Base-by-base conservation (phyloP, 1,140 invertebrate genomes). In the Lordiphosa clarofinis region DNA sequence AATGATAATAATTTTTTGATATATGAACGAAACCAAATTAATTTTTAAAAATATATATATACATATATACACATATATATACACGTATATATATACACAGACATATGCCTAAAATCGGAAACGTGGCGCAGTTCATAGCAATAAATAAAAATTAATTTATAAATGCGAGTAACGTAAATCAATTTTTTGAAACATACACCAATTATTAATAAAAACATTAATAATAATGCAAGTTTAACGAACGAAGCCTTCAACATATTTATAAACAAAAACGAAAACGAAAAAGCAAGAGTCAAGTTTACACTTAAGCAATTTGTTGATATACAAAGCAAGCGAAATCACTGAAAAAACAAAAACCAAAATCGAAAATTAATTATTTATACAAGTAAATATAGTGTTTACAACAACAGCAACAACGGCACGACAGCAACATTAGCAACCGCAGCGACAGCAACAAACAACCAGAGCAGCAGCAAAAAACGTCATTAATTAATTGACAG, bases 1-100 rank as follows among this genome's bases (percentile, higher is more conserved):
- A 65, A 82, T 84, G 78, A 84, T 84, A 84, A 84, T 84, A 86
- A 86, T 86, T 84, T 84, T 82, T 82, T 78, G 61, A 82, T 70
- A 82, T 69, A 75, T 63, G 60, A 59, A 40, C 38, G 39, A 47
- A 42, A 52, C 56, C 46, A 28, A 46, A 49, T 54, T 36, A 39
- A 71, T 64, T 55, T 69, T 69, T 52, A 70, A 74, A 66, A 74
- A 66, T 54, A 66, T 61, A 73, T 33, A 54, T 65, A 57, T 36
- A 60, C 56, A 73, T 33, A 54, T 65, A 57, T 36, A 60, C 56
- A 54, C 46, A 46, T 56, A 71, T 65, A 74, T 46, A 52, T 56
- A 67, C 28, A 31, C 28, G 28, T 31, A 31, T 31, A 31, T 31
- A 31, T 31, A 31, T 31, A 31, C 28, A 28, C 24, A 28, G 24